These are phyloP conservation scores for Ormyrus rosae DNA, from an alignment of 2,888 invertebrate species.

Conservation along the genomic window DNA sequence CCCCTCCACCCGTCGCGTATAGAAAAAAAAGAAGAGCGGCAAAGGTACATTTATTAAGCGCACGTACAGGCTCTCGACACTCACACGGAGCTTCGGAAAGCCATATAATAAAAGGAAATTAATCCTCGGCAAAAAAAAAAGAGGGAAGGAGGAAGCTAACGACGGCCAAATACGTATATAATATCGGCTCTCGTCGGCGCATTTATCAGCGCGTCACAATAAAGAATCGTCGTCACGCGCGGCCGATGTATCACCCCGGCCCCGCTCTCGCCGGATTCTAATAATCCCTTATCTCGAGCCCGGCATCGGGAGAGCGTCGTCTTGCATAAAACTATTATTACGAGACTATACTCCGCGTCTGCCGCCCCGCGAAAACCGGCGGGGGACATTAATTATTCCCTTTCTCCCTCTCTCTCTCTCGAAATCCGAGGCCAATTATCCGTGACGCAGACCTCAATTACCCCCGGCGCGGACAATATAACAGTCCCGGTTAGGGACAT, in stretches of 20 bases:
- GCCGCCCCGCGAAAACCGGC: not conserved
- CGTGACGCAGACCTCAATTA: slow-evolving; percentile 8
- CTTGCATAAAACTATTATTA: slow-evolving; percentile 7
- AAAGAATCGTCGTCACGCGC: slow-evolving; percentile 53
- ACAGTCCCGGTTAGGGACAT: not conserved
- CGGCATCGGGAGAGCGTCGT: not conserved
- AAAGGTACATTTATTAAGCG: slow-evolving; percentile 25
- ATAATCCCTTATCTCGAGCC: slow-evolving; percentile 20
- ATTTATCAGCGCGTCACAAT: slow-evolving; percentile 46
- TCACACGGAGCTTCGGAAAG: not conserved
- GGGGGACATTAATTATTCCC: slow-evolving; percentile 38
- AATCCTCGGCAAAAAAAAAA: slow-evolving; percentile 17
- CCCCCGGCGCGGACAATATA: not conserved
- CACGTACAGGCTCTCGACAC: too few relatives aligned
- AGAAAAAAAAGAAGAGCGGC: not conserved
- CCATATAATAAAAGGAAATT: slow-evolving; percentile 41
- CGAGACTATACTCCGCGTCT: not conserved
- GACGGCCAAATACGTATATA: not conserved
- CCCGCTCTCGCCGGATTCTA: not conserved
- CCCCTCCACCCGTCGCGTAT: not conserved
- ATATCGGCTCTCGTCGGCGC: not conserved
- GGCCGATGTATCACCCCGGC: slow-evolving; percentile 40
- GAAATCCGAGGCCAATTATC: slow-evolving; percentile 51
- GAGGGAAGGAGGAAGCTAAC: too few relatives aligned
- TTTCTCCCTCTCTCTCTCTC: not conserved